Conservation (phyloP, 2,888 invertebrate genomes). For the Andrena bicolor region DNA sequence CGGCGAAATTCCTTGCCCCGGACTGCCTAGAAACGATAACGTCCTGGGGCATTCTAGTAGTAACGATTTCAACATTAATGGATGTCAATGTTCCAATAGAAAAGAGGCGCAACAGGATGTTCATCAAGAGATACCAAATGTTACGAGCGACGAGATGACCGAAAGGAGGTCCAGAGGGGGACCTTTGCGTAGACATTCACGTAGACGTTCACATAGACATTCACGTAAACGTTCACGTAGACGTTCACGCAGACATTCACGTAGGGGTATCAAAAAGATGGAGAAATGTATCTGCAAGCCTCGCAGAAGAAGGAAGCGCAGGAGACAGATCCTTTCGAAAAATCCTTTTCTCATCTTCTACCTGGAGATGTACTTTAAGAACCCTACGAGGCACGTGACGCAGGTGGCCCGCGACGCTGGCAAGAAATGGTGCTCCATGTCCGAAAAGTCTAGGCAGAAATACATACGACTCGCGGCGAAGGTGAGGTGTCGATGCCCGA, state of each 20-base stretch:
- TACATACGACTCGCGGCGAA: slow-evolving; percentile 66
- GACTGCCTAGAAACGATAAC: no score
- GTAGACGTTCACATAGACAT: background rate
- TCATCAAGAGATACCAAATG: background rate
- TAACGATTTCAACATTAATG: background rate
- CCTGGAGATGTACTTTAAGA: slow-evolving; percentile 73
- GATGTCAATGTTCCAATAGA: background rate
- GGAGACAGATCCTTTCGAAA: slow-evolving; percentile 45
- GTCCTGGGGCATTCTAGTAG: background rate
- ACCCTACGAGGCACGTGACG: slow-evolving; percentile 67
- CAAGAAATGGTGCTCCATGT: slow-evolving; percentile 74
- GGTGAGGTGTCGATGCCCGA: slow-evolving; percentile 1
- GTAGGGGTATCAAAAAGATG: background rate
- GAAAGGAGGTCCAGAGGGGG: slow-evolving; percentile 5
- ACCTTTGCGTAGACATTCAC: background rate
- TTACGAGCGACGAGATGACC: background rate
- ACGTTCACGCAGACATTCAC: background rate
- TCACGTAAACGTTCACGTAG: background rate
- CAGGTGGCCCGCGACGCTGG: slow-evolving; percentile 77
- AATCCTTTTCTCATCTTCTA: slow-evolving; percentile 80
- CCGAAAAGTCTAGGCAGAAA: slow-evolving; percentile 61
- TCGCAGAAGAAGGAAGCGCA: slow-evolving; percentile 9
- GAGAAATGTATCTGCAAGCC: slow-evolving; percentile 42
- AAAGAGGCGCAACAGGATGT: background rate
- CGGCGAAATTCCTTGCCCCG: background rate